Conservation (phyloP, 2,888 invertebrate species). For the Malthinus seriepunctatus region DNA sequence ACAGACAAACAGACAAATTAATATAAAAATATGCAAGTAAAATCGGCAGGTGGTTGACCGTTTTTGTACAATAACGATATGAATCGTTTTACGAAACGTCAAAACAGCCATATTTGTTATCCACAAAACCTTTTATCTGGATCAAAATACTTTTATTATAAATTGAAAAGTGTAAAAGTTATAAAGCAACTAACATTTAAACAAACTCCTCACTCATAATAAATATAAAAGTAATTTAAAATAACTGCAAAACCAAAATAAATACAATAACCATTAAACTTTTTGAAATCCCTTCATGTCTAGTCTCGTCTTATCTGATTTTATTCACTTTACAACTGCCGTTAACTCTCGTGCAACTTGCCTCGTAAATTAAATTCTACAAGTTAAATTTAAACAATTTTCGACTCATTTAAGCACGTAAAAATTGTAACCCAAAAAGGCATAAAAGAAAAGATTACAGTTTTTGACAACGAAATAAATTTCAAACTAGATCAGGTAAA, state of each 20-base stretch:
- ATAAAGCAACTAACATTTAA: too few relatives aligned
- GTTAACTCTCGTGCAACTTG: constrained; percentile 22
- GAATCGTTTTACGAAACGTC: too few relatives aligned
- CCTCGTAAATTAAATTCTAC: constrained; percentile 25
- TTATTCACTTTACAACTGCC: constrained; percentile 22
- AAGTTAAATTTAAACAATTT: constrained; percentile 26
- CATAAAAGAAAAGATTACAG: constrained; percentile 2
- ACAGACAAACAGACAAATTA: too few relatives aligned
- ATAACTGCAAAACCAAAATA: constrained; percentile 4
- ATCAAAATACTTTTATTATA: too few relatives aligned
- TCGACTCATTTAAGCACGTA: constrained; percentile 16
- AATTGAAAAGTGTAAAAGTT: too few relatives aligned
- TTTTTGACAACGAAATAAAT: background rate
- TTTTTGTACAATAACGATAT: too few relatives aligned
- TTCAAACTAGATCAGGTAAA: too few relatives aligned
- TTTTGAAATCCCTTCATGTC: constrained; percentile 14
- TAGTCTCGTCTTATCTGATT: constrained; percentile 20
- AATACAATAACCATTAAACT: constrained; percentile 21
- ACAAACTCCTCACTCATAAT: background rate
- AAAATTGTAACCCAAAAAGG: constrained; percentile 8
- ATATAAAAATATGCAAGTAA: too few relatives aligned
- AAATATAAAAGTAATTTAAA: background rate
- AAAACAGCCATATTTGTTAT: too few relatives aligned
- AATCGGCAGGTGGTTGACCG: too few relatives aligned
- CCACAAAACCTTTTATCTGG: too few relatives aligned